Evolutionary conservation across 1,140 invertebrate genomes (phyloP).

Genomic region (Ceratosolen solmsi): DNA sequence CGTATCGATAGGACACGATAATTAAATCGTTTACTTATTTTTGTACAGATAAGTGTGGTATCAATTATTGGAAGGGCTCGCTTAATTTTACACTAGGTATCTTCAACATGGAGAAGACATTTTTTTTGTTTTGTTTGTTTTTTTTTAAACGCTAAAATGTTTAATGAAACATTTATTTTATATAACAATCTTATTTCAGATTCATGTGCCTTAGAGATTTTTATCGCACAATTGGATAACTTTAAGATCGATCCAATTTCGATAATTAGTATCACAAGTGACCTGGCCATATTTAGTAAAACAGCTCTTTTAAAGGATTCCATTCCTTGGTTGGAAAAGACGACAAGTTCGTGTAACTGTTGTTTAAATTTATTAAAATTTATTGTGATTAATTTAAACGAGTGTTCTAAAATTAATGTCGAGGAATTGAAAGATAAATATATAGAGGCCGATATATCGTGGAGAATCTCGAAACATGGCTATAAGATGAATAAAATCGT

Average conservation of each 20-base stretch:
- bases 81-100: conserved; percentile 64
- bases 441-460: conserved; percentile 9
- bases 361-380: conserved; percentile 62
- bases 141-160: neutral
- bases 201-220: conserved; percentile 66
- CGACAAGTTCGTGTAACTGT: conserved; percentile 60
- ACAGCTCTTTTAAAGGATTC: conserved; percentile 56
- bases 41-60: conserved; percentile 56
- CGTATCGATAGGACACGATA: too few species aligned
- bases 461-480: conserved; percentile 14
- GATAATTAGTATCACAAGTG: conserved; percentile 59
- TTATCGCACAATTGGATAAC: conserved; percentile 63
- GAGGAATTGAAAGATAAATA: conserved; percentile 52
- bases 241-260: conserved; percentile 62
- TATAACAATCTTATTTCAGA: conserved; percentile 56
- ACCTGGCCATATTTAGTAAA: conserved; percentile 61
- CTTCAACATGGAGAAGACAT: too few species aligned
- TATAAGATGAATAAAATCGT: conserved; percentile 26
- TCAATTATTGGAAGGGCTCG: conserved; percentile 60
- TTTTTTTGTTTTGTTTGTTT: neutral
- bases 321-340: conserved; percentile 56
- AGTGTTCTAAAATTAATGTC: conserved; percentile 59
- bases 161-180: conserved; percentile 10
- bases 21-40: conserved; percentile 9
- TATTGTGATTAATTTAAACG: conserved; percentile 61